Base-by-base conservation (phyloP, 2,113 vertebrate species). In the Ciconia stormi region DNA sequence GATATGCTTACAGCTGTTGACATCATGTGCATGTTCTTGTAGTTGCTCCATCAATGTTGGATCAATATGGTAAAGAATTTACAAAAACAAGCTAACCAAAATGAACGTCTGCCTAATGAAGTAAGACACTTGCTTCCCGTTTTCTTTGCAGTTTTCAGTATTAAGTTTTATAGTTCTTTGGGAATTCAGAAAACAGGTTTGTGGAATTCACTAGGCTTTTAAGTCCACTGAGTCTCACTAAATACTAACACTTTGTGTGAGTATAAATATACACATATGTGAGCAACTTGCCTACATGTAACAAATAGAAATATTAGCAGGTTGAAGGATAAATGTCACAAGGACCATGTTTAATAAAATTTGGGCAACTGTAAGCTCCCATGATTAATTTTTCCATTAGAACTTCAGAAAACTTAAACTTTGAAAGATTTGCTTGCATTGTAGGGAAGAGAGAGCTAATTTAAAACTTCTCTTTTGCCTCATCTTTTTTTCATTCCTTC, bases 11-110 rank as follows among this genome's bases (percentile, higher is more conserved):
- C 0, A 42, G 67, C 50, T 63, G 59, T 55, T 69, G 72, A 16
- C 61, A 59, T 40, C 0, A 0, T 3, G 27, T 58, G 27, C 11
- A 0, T 16, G 9, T 32, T 49, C 46, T 40, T 56, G 30, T 11
- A 32, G 32, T 40, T 46, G 73, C 53, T 88, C 25, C 38, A 6
- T 6, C 55, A n/a, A 11, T 50, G 32, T 8, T 55, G 58, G 46
- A 83, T 82, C 62, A 20, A 13, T 42, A 50, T 23, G 16, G 50
- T 42, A 56, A 76, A 78, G 59, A 67, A 63, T 47, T 89, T 26
- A 46, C 2, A 9, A 44, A 87, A 85, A 47, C 62, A 85, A 32
- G 17, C 62, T 71, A 40, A 65, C 47, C 46, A 27, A 73, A 95
- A 89, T 44, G 53, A 66, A 71, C 77, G 50, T 17, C 69, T 82